Base-by-base conservation (phyloP, 2,113 vertebrate genomes). In the Mesitornis unicolor region DNA sequence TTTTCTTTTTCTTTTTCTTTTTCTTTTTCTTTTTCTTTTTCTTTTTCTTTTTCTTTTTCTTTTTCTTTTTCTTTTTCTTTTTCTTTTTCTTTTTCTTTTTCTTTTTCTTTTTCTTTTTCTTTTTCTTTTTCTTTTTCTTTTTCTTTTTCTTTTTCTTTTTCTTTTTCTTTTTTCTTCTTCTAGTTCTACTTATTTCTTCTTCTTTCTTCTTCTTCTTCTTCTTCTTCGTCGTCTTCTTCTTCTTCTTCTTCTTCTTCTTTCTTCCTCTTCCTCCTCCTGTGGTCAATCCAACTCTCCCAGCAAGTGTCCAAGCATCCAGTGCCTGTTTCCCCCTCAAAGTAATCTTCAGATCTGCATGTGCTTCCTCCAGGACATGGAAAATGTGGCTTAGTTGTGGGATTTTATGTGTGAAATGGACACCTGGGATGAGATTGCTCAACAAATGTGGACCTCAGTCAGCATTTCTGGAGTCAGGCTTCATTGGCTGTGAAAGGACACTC, bases 231-330 rank as follows among this genome's bases (percentile, higher is more conserved):
- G n/a, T n/a, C n/a, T 24, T n/a, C 56, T 73, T 35, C 7, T 54
- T 24, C 6, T 63, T 35, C 36, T 61, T 33, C 74, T 50, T 45
- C 9, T 61, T 60, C 43, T 31, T n/a, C n/a, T n/a, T 73, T 35
- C 7, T 54, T 24, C 6, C 42, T 35, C 36, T 61, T 33, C 74
- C 45, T 45, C 9, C 59, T 60, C 43, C 28, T 83, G 21, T 75
- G 47, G 21, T 67, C 14, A 4, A 60, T 79, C 10, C 26, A 65
- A 28, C 45, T 54, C 33, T 82, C 79, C 20, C 45, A 65, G 60
- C 9, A 71, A 89, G 53, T 1, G 1, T 53, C 33, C 0, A 0
- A 67, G 28, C 42, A 48, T 36, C 11, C 67, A 64, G 31, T 0
- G 0, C 40, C 40, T 79, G 11, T 51, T 64, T 81, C 13, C 19